A percentile compares a stretch with the other conserved stretches of the same genome.
These are phyloP conservation scores for Lasioglossum calceatum DNA, from an alignment of 2,888 invertebrate species.

Conservation along the genomic window DNA sequence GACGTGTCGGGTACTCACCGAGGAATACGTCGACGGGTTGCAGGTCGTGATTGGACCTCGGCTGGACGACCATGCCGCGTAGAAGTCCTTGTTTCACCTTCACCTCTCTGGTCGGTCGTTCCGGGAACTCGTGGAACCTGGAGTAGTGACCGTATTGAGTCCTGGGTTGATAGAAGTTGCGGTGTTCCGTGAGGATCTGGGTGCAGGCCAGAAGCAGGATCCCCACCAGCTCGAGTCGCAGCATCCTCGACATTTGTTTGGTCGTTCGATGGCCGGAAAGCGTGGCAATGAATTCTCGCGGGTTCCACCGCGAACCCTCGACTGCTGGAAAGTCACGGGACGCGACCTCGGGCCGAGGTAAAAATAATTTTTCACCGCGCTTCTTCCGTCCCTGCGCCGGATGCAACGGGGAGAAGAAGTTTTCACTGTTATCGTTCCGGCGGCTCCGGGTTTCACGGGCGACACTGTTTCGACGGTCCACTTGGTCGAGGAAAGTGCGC, in stretches of 20 bases:
- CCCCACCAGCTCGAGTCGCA: slow-evolving; percentile 78
- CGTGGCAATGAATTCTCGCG: slow-evolving; percentile 44
- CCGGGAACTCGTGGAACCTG: slow-evolving; percentile 70
- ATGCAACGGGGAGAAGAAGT: slow-evolving; percentile 34
- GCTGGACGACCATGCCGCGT: slow-evolving; percentile 89
- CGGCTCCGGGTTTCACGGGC: slow-evolving; percentile 20
- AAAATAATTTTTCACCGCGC: slow-evolving; percentile 66
- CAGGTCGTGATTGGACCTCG: slow-evolving; percentile 87
- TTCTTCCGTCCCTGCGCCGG: slow-evolving; percentile 55
- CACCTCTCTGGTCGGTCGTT: slow-evolving; percentile 86
- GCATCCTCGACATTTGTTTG: slow-evolving; percentile 76
- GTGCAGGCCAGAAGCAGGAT: slow-evolving; percentile 79
- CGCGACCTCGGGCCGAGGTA: slow-evolving; percentile 23
- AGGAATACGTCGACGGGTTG: slow-evolving; percentile 90
- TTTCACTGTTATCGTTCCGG: neutral
- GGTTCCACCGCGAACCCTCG: neutral
- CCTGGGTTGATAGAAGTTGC: slow-evolving; percentile 73
- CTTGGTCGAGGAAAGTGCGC: slow-evolving; percentile 16
- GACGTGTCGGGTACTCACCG: slow-evolving; percentile 80
- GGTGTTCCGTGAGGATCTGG: slow-evolving; percentile 80
- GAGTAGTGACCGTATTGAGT: slow-evolving; percentile 74
- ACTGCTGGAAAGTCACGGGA: neutral
- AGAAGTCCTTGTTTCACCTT: slow-evolving; percentile 89
- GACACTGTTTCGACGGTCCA: slow-evolving; percentile 15
- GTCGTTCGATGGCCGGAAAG: slow-evolving; percentile 35